A percentile compares a stretch with the other conserved stretches of the same genome.
phyloP scores from a whole-genome alignment of 2,888 invertebrate species.

The Mantis religiosa region DNA sequence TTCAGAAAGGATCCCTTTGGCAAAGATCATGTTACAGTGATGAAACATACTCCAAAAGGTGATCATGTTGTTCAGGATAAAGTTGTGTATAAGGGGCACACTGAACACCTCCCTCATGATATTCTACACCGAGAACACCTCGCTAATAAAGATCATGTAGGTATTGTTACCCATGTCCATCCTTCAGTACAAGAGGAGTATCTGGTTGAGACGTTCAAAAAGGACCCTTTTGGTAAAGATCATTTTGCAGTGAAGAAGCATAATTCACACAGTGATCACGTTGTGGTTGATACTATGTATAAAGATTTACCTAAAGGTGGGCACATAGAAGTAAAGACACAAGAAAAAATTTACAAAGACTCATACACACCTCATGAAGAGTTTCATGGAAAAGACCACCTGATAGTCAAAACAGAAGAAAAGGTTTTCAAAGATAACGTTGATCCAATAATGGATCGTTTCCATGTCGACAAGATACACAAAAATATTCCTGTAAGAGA shows the following conservation, averaged over 20 bases:
- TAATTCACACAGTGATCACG: too few relatives aligned
- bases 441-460: not conserved
- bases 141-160: too few relatives aligned
- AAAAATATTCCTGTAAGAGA: not conserved
- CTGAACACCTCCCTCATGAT: too few relatives aligned
- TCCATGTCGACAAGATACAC: not conserved
- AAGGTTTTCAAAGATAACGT: not conserved
- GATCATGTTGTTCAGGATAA: not conserved
- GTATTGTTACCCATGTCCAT: too few relatives aligned
- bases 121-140: too few relatives aligned
- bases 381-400: not conserved
- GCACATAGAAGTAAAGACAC: not conserved
- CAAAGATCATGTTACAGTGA: not conserved
- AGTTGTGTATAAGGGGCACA: too few relatives aligned
- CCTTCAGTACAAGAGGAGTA: too few relatives aligned
- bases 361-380: not conserved
- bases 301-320: not conserved
- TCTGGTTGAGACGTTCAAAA: too few relatives aligned
- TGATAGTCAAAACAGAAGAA: not conserved
- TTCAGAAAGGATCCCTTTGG: not conserved
- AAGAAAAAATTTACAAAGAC: not conserved
- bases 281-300: not conserved
- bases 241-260: too few relatives aligned
- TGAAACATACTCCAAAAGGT: not conserved
- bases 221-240: too few relatives aligned